These are phyloP conservation scores for Ectemnius lituratus DNA, from an alignment of 2,888 invertebrate species.

Conservation along the genomic window DNA sequence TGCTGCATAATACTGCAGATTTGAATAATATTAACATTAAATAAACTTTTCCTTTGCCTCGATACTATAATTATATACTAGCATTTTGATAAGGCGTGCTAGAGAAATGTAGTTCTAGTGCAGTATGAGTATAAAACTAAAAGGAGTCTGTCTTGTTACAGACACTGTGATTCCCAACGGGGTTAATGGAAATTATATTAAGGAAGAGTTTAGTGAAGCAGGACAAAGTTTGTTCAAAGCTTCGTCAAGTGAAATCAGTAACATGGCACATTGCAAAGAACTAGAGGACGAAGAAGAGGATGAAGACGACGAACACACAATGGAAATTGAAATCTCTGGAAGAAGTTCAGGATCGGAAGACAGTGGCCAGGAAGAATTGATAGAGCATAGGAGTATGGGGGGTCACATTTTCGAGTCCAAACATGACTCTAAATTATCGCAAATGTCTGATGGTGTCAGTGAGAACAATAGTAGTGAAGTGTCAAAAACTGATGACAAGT, in stretches of 20 bases:
- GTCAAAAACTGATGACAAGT: slow-evolving; percentile 67
- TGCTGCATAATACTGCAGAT: no score
- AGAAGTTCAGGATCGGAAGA: slow-evolving; percentile 47
- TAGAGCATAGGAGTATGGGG: slow-evolving; percentile 50
- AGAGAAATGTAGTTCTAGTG: no score
- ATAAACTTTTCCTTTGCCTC: no score
- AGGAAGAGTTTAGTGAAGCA: slow-evolving; percentile 61
- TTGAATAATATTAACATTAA: no score
- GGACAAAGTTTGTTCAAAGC: slow-evolving; percentile 51
- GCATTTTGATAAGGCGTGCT: no score
- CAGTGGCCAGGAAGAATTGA: slow-evolving; percentile 60
- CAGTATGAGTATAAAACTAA: slow-evolving; percentile 12
- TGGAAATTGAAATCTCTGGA: slow-evolving; percentile 47
- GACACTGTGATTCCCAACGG: slow-evolving; percentile 77
- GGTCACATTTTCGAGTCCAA: slow-evolving; percentile 46
- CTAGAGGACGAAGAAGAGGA: slow-evolving; percentile 53
- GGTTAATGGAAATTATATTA: slow-evolving; percentile 76
- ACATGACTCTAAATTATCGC: slow-evolving; percentile 55
- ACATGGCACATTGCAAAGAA: no score
- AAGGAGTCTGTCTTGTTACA: slow-evolving; percentile 59
- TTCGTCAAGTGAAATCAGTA: slow-evolving; percentile 46
- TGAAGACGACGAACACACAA: slow-evolving; percentile 57
- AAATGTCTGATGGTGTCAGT: slow-evolving; percentile 75
- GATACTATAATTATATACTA: no score
- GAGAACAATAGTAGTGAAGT: slow-evolving; percentile 79